phyloP scores from a whole-genome alignment of 2,797 vertebrate genomes.

The Dallia pectoralis region DNA sequence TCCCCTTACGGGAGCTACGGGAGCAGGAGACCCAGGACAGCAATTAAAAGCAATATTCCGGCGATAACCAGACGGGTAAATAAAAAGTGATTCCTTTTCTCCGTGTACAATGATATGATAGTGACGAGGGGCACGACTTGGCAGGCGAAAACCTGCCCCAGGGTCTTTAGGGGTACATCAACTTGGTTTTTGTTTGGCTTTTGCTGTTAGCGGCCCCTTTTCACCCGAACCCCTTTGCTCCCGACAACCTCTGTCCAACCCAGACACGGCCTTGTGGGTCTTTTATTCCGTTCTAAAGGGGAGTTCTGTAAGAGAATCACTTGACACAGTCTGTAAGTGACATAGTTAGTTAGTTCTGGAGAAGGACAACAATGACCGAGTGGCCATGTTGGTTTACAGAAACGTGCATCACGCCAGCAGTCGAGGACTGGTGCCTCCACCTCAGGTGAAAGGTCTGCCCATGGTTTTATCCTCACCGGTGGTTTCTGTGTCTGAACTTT shows the following conservation, averaged over 20 bases:
- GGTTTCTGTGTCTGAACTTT: slow-evolving; percentile 18
- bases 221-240: slow-evolving; percentile 16
- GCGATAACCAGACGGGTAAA: slow-evolving; percentile 72
- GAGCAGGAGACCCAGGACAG: slow-evolving; percentile 75
- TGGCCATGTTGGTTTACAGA: slow-evolving; percentile 76
- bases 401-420: slow-evolving; percentile 74
- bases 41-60: slow-evolving; percentile 82
- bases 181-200: slow-evolving; percentile 38
- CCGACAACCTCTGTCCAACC: slow-evolving; percentile 20
- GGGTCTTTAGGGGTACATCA: slow-evolving; percentile 49
- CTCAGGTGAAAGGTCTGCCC: slow-evolving; percentile 73
- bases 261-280: slow-evolving; percentile 18
- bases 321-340: slow-evolving; percentile 76
- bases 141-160: slow-evolving; percentile 50
- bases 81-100: slow-evolving; percentile 76
- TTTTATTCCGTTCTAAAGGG: slow-evolving; percentile 71
- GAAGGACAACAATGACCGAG: slow-evolving; percentile 72
- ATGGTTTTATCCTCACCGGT: slow-evolving; percentile 17
- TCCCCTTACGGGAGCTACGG: slow-evolving; percentile 71
- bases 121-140: slow-evolving; percentile 67
- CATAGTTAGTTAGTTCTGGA: slow-evolving; percentile 82
- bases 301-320: slow-evolving; percentile 76
- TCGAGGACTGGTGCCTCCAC: slow-evolving; percentile 61
- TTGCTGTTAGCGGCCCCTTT: slow-evolving; percentile 40
- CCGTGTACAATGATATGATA: slow-evolving; percentile 72